A percentile compares a stretch with the other conserved stretches of the same genome.
Evolutionary conservation across 2,113 vertebrate genomes (phyloP).

Genomic region (Calypte anna): DNA sequence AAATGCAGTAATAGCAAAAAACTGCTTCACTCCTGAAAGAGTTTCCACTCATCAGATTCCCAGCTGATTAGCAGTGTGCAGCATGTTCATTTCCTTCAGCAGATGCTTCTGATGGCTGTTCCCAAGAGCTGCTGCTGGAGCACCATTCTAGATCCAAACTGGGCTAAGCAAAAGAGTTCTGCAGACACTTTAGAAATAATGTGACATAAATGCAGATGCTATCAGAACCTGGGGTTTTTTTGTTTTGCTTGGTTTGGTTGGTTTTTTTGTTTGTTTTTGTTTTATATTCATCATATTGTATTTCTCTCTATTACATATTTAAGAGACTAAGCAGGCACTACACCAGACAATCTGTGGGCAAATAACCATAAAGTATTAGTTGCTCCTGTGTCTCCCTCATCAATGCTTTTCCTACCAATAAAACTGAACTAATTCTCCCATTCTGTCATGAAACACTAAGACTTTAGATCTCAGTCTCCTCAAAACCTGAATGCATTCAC

Average conservation of each 20-base stretch:
- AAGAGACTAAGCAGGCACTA: not conserved
- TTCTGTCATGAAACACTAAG: not conserved
- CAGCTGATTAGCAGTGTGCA: constrained; percentile 16
- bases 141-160: not conserved
- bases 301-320: not conserved
- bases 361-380: not conserved
- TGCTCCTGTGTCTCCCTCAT: not conserved
- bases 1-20: not conserved
- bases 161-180: not conserved
- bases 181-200: not conserved
- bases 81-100: constrained; percentile 31
- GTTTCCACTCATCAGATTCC: constrained; percentile 28
- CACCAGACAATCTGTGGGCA: not conserved
- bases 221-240: not conserved
- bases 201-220: not conserved
- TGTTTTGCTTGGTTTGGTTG: too few species aligned
- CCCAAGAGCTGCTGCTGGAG: not conserved
- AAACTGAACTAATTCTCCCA: not conserved
- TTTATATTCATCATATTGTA: not conserved
- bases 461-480: not conserved
- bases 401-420: not conserved
- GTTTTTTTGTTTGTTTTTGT: too few species aligned
- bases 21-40: not conserved
- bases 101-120: not conserved
- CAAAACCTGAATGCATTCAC: not conserved